Evolutionary conservation across 2,888 invertebrate genomes (phyloP), one percentile per base, ranked within the genome.

Genomic region (Phengaris arion): DNA sequence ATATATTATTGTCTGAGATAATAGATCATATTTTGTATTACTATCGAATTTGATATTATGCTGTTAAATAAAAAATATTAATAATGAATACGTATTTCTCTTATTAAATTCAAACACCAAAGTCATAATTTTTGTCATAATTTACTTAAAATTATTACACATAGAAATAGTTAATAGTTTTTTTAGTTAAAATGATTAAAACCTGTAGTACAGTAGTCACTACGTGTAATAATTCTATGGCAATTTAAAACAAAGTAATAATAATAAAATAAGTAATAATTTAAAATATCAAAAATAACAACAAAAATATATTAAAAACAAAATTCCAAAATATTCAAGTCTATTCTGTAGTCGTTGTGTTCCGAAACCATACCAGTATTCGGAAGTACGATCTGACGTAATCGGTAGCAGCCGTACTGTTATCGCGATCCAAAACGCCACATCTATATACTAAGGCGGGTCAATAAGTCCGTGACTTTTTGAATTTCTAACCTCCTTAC

Each of bases 21-120:
- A 82, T 84, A 86, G 81, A 81, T 84, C 84, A 84, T 81, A 82
- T 85, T 85, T 85, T 85, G 81, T 85, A 86, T 81, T 83, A 81
- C 83, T 82, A 77, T 80, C 82, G 80, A 83, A 83, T 76, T 64
- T 81, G 77, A 77, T 79, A 72, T 79, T 77, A 79, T 81, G 79
- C 79, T 80, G 80, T 81, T 81, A 79, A 81, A 80, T 81, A 81
- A 79, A 74, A 77, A 75, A 10, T n/a, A 74, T 35, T 73, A 73
- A 48, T 74, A 57, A 74, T 12, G 15, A 57, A 57, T 6, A 46
- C 45, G 46, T 74, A 8, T 57, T 35, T 15, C 12, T 68, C 22
- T 72, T 35, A 52, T 70, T 70, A 51, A 10, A 54, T 72, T 72
- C 52, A 54, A 52, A 54, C 72, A 72, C 13, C 52, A 72, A 72